These are phyloP conservation scores for Lycophotia porphyrea DNA, from an alignment of 2,888 invertebrate genomes.

Conservation along the genomic window DNA sequence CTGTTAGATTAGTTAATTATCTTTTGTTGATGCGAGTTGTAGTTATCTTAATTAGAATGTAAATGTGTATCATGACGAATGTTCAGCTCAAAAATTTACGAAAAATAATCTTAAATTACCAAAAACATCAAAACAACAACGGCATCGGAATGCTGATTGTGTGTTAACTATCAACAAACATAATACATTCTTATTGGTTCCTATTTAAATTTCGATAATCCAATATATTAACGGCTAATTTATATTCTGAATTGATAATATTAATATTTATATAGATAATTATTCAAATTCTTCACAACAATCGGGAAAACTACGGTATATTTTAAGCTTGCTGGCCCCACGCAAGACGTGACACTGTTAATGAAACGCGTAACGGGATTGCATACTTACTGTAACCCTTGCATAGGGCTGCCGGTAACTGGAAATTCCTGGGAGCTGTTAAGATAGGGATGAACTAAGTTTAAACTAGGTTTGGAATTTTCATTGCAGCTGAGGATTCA, in stretches of 20 bases:
- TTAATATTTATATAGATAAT: constrained; percentile 65
- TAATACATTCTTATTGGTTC: constrained; percentile 48
- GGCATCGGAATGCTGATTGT: constrained; percentile 38
- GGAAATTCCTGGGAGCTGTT: constrained; percentile 42
- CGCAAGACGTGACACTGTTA: constrained; percentile 80
- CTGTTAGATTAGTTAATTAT: constrained; percentile 60
- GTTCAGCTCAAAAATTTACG: neutral
- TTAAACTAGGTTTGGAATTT: constrained; percentile 26
- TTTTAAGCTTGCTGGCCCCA: constrained; percentile 47
- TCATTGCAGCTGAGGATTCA: constrained; percentile 8
- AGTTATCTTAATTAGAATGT: constrained; percentile 61
- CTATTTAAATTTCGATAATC: constrained; percentile 49
- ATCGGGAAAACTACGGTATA: constrained; percentile 64
- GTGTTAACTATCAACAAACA: constrained; percentile 34
- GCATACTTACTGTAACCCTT: constrained; percentile 59
- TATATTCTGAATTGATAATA: constrained; percentile 48
- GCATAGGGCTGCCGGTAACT: constrained; percentile 54
- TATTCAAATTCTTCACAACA: constrained; percentile 59
- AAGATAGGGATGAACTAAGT: constrained; percentile 26
- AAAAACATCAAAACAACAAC: neutral
- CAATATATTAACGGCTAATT: constrained; percentile 52
- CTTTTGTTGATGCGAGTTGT: constrained; percentile 56
- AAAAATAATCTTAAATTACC: neutral
- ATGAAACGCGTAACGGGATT: constrained; percentile 81
- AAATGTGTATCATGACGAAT: constrained; percentile 26